A percentile compares a stretch with the other conserved stretches of the same genome.
These are phyloP conservation scores for Octopus sinensis DNA, from an alignment of 1,140 invertebrate species.

Conservation along the genomic window DNA sequence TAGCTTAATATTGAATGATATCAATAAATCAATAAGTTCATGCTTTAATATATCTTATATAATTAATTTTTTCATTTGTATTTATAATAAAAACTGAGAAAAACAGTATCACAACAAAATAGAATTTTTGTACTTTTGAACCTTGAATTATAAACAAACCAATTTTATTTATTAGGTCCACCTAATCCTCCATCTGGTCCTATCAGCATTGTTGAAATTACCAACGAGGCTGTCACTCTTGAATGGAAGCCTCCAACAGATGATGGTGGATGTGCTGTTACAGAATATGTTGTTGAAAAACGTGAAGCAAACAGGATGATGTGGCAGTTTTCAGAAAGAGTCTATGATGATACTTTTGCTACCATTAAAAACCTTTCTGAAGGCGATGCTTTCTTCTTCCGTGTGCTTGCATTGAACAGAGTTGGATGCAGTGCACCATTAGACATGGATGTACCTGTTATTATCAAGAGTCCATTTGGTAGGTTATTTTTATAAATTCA, in stretches of 20 bases:
- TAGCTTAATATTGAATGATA: too few species aligned
- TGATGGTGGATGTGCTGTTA: slow-evolving; percentile 70
- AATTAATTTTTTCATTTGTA: too few species aligned
- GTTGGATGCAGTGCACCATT: slow-evolving; percentile 43
- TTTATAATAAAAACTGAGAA: too few species aligned
- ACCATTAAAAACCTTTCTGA: slow-evolving; percentile 83
- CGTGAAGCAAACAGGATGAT: slow-evolving; percentile 39
- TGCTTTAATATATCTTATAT: too few species aligned
- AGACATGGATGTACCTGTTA: slow-evolving; percentile 45
- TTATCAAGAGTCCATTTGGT: slow-evolving; percentile 51
- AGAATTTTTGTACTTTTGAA: too few species aligned
- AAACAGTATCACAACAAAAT: too few species aligned
- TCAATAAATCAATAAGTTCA: too few species aligned
- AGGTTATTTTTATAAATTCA: slow-evolving; percentile 58
- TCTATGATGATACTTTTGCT: slow-evolving; percentile 61
- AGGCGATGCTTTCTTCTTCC: slow-evolving; percentile 93
- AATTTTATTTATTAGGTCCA: slow-evolving; percentile 63
- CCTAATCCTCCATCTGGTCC: slow-evolving; percentile 81
- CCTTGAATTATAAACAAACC: too few species aligned
- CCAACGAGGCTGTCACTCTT: slow-evolving; percentile 86
- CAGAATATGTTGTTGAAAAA: slow-evolving; percentile 53
- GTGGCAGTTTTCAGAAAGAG: slow-evolving; percentile 41
- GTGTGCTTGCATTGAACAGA: slow-evolving; percentile 60
- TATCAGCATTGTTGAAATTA: slow-evolving; percentile 81
- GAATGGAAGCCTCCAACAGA: slow-evolving; percentile 90